Evolutionary conservation across 2,888 invertebrate genomes (phyloP).

Genomic region (Nomada fucata): DNA sequence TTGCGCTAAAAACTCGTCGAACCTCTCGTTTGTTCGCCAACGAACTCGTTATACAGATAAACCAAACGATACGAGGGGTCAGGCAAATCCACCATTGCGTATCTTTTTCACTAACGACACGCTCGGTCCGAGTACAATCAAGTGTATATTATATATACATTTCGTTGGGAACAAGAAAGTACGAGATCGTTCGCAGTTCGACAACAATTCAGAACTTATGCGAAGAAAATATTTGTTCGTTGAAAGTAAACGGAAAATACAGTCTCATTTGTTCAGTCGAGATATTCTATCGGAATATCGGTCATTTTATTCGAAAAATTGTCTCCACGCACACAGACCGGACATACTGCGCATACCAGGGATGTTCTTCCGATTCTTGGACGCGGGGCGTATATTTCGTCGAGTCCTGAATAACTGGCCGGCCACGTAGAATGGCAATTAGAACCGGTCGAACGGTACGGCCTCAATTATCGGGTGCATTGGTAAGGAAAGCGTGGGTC

Average conservation of each 20-base stretch:
- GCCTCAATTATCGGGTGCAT: slow-evolving; percentile 55
- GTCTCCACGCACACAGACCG: not conserved
- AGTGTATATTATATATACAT: too few species aligned
- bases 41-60: too few species aligned
- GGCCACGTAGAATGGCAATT: slow-evolving; percentile 47
- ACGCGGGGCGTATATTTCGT: not conserved
- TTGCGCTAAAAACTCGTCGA: too few species aligned
- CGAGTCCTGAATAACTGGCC: slow-evolving; percentile 10
- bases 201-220: not conserved
- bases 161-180: too few species aligned
- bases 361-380: slow-evolving; percentile 14
- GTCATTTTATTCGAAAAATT: too few species aligned
- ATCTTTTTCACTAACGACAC: not conserved
- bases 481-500: slow-evolving; percentile 46
- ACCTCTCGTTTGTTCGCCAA: too few species aligned
- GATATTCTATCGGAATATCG: too few species aligned
- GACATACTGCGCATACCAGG: not conserved
- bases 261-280: too few species aligned
- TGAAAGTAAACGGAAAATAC: not conserved
- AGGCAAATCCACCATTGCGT: slow-evolving; percentile 4
- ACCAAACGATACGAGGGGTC: too few species aligned
- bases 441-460: slow-evolving; percentile 23
- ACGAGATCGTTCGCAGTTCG: not conserved
- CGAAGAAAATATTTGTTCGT: not conserved
- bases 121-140: not conserved